Evolutionary conservation across 2,797 vertebrate species (phyloP), one percentile per base, ranked within the genome.

Genomic region (Naso thynnoides): DNA sequence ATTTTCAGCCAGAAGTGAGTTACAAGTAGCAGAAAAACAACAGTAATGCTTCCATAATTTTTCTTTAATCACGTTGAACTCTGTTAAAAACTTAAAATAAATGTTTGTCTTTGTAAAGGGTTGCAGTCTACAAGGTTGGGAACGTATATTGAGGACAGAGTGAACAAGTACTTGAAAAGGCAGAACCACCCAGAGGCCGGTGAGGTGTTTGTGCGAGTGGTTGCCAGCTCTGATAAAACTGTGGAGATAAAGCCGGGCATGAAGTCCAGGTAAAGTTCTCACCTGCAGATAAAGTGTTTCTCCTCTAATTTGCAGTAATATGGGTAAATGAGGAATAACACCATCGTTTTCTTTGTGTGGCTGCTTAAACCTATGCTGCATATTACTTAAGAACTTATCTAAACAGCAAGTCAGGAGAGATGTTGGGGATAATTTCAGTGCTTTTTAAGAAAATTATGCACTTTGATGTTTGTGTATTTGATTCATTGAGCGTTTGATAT

Each of bases 241-340:
- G 98, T 99, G 89, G 98, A 99, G 88, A 92, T 99, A 73, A 99
- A 99, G 89, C 97, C 98, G 44, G 98, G 98, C 90, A 99, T 99
- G 98, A 99, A 99, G 94, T 96, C 97, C 80, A 96, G 96, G 98
- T 99, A 88, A 63, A 93, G 15, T 31, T 57, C 45, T 73, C 24
- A 42, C 8, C 27, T 56, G 29, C 56, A 44, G 42, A 27, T 53
- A 1, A 14, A 48, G 24, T 31, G 10, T 24, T 5, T 49, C 21
- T 24, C 8, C 49, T 18, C 6, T 65, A n/a, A 49, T 58, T 31
- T 26, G 8, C 11, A 24, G 4, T 38, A 62, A 21, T 15, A 55
- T 15, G 16, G 24, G 26, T 39, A 11, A 63, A 27, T 27, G 4
- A 73, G 8, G 13, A 71, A 39, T 44, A 60, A 50, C 2, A 27